Conservation (phyloP, 2,797 vertebrate genomes). For the Cynopterus sphinx region DNA sequence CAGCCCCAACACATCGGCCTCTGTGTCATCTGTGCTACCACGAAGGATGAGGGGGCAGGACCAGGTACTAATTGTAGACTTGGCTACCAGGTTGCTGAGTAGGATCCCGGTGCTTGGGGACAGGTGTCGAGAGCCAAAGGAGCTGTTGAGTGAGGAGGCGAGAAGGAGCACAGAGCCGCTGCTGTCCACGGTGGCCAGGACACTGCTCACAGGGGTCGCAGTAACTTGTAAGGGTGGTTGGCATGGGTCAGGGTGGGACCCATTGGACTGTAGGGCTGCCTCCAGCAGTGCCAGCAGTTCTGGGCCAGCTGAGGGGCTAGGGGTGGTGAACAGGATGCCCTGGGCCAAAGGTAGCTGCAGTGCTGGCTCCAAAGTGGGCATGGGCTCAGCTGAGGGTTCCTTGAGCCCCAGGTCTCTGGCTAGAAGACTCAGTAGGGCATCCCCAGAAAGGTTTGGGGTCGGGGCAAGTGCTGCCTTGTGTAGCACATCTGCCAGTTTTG, state of each 20-base stretch:
- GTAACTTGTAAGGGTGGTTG: background rate
- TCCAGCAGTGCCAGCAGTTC: slow-evolving; percentile 57
- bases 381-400: background rate
- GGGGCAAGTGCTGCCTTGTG: slow-evolving; percentile 5
- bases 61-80: slow-evolving; percentile 60
- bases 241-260: background rate
- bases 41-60: slow-evolving; percentile 80
- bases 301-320: slow-evolving; percentile 74
- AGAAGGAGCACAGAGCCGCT: slow-evolving; percentile 81
- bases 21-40: slow-evolving; percentile 27
- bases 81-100: slow-evolving; percentile 77
- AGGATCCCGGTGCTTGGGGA: slow-evolving; percentile 82
- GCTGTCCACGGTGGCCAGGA: slow-evolving; percentile 80
- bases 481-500: slow-evolving; percentile 75
- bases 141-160: slow-evolving; percentile 82
- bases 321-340: slow-evolving; percentile 67
- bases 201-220: slow-evolving; percentile 57
- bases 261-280: background rate
- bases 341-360: slow-evolving; percentile 51
- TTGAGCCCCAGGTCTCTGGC: slow-evolving; percentile 69
- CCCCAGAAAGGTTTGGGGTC: slow-evolving; percentile 50
- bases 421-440: slow-evolving; percentile 76
- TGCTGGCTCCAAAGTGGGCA: slow-evolving; percentile 38
- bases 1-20: slow-evolving; percentile 69
- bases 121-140: slow-evolving; percentile 82